phyloP scores from a whole-genome alignment of 2,113 vertebrate genomes.

The Scolopax mira region DNA sequence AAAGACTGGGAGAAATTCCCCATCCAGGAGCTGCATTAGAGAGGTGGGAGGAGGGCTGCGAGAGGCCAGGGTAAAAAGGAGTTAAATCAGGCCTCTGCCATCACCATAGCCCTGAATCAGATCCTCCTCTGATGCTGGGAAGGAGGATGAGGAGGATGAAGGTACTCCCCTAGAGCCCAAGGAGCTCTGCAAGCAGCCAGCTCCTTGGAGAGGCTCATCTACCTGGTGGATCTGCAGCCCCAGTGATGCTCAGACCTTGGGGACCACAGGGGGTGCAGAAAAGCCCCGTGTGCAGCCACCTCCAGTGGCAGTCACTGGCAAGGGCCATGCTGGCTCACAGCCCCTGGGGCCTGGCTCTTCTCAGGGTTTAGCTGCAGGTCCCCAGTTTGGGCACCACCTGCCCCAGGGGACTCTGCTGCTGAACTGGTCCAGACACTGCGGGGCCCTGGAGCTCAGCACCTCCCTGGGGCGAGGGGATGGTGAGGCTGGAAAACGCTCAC shows the following conservation, averaged over 20 bases:
- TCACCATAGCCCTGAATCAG: background rate
- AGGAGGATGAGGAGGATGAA: background rate
- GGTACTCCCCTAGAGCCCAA: background rate
- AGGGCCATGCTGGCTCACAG: background rate
- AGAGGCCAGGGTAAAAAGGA: background rate
- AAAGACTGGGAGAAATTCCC: background rate
- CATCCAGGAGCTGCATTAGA: background rate
- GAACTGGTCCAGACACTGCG: fast-evolving
- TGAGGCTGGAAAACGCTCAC: background rate
- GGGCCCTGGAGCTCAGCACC: background rate
- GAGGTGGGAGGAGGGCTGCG: background rate
- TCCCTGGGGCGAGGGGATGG: background rate
- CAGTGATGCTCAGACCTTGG: background rate
- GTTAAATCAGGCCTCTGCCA: background rate
- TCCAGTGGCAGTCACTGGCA: background rate
- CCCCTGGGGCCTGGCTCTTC: background rate
- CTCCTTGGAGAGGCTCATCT: background rate
- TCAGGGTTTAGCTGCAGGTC: background rate
- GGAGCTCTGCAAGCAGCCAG: fast-evolving
- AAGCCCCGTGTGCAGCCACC: background rate
- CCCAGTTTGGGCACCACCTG: background rate
- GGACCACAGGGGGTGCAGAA: background rate
- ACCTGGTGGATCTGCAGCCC: background rate
- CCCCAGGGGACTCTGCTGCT: background rate
- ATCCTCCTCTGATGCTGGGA: background rate